These are phyloP conservation scores for Pelosia muscerda DNA, from an alignment of 2,888 invertebrate genomes.

Conservation along the genomic window DNA sequence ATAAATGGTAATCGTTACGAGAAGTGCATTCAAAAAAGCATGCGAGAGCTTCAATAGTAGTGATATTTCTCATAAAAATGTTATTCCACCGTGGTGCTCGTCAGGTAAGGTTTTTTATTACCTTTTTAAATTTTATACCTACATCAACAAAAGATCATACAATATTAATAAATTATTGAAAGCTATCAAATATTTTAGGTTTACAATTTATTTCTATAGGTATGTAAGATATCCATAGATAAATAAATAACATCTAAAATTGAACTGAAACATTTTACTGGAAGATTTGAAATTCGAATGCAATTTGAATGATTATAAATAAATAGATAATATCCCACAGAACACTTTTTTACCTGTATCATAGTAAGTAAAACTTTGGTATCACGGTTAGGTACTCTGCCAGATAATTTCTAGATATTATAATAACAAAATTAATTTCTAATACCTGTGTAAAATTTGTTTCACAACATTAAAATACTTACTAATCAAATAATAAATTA, in stretches of 20 bases:
- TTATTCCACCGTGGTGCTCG: conserved; percentile 75
- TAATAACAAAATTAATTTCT: neutral
- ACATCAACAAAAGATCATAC: neutral
- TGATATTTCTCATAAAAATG: conserved; percentile 62
- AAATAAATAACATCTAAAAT: no score
- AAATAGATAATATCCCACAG: no score
- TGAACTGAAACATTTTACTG: no score
- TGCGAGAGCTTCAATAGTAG: conserved; percentile 63
- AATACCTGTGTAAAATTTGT: no score
- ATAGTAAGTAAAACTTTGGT: neutral
- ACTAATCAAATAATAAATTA: neutral
- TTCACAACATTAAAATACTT: neutral
- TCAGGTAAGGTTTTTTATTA: conserved; percentile 57
- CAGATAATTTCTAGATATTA: neutral
- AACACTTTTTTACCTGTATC: neutral
- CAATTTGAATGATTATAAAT: neutral
- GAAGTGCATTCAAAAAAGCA: conserved; percentile 60
- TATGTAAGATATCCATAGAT: neutral
- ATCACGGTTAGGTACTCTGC: neutral
- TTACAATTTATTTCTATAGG: neutral
- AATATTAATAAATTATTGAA: no score
- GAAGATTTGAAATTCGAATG: neutral
- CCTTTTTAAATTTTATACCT: neutral
- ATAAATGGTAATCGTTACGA: conserved; percentile 65
- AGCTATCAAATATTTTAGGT: neutral